Evolutionary conservation across 2,888 invertebrate species (phyloP), one percentile per base, ranked within the genome.

Genomic region (Drosophila cyrtoloma): DNA sequence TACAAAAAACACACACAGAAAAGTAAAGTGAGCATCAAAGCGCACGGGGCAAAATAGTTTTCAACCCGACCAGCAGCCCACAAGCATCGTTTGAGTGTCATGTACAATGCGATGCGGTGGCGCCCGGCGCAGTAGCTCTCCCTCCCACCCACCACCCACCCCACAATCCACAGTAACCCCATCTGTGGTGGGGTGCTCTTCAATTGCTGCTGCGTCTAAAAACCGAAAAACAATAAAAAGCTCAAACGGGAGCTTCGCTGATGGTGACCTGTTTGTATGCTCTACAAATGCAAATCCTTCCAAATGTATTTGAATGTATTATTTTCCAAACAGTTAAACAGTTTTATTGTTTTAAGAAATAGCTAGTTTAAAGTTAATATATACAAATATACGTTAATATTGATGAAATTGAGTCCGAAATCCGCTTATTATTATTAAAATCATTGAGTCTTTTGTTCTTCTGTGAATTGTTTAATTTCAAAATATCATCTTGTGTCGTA

Each of bases 1-100:
- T 37, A 61, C 62, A 75, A 68, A 63, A 66, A 28, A 30, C 28
- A 39, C 57, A 57, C 42, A 42, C 57, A 69, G 53, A 72, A 79
- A 88, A 91, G 84, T 90, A 70, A 91, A 86, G 81, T 87, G 84
- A 87, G 87, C 89, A 85, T 81, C 89, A 81, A 86, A 89, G 86
- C 86, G 80, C 82, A 87, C 77, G 81, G 86, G 81, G 58, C 75
- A 69, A 76, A 81, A 89, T 89, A 89, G 86, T 89, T 86, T 86
- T 89, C 86, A 89, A 86, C 86, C 86, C 89, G 86, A 86, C 84
- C 89, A 80, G 71, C 47, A 55, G 61, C 82, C 68, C 72, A 65
- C 67, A 72, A 78, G 63, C 71, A 73, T 76, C 78, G 75, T 75
- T 78, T 75, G 75, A 71, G 80, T 80, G 71, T 78, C 83, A 77